These are phyloP conservation scores for Scomber colias DNA, from an alignment of 2,113 vertebrate genomes.

Conservation along the genomic window DNA sequence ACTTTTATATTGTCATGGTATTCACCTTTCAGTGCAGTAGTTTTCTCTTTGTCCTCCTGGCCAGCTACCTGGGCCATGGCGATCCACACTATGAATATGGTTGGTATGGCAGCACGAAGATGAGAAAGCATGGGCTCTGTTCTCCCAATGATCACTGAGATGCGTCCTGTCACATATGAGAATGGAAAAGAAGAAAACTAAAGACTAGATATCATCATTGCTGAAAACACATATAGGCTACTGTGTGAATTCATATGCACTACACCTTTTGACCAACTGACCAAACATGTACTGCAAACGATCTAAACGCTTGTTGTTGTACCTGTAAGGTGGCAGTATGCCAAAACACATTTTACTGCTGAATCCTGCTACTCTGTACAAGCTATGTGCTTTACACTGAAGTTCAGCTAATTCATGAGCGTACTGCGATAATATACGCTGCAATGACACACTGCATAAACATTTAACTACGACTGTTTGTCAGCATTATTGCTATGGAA, in stretches of 20 bases:
- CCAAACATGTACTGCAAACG: too few species aligned
- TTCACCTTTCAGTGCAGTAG: slow-evolving; percentile 95
- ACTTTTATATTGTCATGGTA: neutral
- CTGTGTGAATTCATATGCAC: too few species aligned
- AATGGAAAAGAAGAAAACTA: neutral
- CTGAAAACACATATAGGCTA: neutral
- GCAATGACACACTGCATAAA: neutral
- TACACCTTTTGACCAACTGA: too few species aligned
- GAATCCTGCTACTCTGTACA: neutral
- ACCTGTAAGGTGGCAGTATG: slow-evolving; percentile 27
- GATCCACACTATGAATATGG: slow-evolving; percentile 84
- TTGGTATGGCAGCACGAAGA: slow-evolving; percentile 76
- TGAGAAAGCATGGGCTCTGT: slow-evolving; percentile 85
- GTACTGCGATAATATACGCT: neutral
- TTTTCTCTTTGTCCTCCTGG: slow-evolving; percentile 96
- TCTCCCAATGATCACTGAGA: slow-evolving; percentile 46
- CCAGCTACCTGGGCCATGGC: slow-evolving; percentile 93
- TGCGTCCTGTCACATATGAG: slow-evolving; percentile 38
- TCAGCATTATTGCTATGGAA: neutral
- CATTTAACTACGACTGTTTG: neutral
- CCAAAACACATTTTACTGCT: neutral
- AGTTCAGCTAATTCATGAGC: neutral
- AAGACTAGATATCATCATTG: too few species aligned
- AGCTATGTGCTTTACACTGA: neutral
- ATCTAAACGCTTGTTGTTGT: neutral